A percentile compares a stretch with the other conserved stretches of the same genome.
phyloP scores from a whole-genome alignment of 2,113 vertebrate species.

The Dicrurus megarhynchus region DNA sequence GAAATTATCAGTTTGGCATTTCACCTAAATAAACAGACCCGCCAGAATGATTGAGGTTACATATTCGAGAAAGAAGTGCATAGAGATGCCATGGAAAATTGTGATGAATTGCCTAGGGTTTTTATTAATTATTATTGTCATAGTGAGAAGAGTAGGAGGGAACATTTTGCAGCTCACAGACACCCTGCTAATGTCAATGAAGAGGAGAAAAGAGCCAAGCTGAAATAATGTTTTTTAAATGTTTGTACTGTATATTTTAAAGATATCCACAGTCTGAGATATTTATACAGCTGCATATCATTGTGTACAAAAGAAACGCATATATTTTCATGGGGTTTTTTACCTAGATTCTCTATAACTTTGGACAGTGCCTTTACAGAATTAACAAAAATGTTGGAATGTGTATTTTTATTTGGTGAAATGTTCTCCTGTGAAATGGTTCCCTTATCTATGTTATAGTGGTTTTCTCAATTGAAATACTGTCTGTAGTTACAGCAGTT shows the following conservation, averaged over 20 bases:
- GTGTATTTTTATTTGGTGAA: not conserved
- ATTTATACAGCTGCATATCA: not conserved
- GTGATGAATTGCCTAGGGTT: not conserved
- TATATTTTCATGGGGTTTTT: not conserved
- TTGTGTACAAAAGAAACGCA: not conserved
- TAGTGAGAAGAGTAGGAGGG: not conserved
- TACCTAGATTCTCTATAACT: not conserved
- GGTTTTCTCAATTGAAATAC: not conserved
- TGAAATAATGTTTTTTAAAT: not conserved
- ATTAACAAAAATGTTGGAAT: not conserved
- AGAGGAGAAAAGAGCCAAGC: not conserved
- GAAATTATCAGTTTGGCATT: constrained; percentile 1
- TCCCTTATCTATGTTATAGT: not conserved
- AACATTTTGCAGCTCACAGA: not conserved
- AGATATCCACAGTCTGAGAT: not conserved
- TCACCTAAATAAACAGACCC: not conserved
- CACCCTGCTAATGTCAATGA: not conserved
- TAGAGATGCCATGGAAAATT: not conserved
- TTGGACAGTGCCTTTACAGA: not conserved
- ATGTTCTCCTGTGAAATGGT: not conserved
- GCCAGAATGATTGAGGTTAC: not conserved
- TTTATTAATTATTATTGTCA: not conserved
- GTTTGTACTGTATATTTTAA: not conserved
- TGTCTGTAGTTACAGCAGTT: not conserved
- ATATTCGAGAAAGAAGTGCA: not conserved